These are phyloP conservation scores for Pammene fasciana DNA, from an alignment of 2,888 invertebrate species.

Conservation along the genomic window DNA sequence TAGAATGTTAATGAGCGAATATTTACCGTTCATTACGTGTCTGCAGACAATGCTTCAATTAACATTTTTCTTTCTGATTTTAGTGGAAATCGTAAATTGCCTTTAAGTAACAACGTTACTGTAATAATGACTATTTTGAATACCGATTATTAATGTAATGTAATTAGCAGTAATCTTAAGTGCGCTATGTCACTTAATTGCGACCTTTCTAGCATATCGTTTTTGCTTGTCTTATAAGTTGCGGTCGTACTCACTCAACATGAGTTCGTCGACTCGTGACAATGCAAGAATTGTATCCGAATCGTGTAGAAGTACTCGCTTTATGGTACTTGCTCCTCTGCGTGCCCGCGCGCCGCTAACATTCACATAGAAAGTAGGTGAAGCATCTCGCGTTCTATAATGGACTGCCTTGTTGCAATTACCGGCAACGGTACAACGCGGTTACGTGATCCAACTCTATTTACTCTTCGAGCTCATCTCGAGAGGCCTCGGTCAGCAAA, in stretches of 20 bases:
- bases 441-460: slow-evolving; percentile 1
- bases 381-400: slow-evolving; percentile 4
- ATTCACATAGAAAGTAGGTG: slow-evolving; percentile 23
- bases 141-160: too few relatives aligned
- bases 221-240: too few relatives aligned
- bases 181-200: too few relatives aligned
- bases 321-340: not conserved
- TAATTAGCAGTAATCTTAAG: too few relatives aligned
- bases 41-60: slow-evolving; percentile 13
- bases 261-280: too few relatives aligned
- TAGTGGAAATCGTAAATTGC: not conserved
- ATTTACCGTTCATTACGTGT: slow-evolving; percentile 6
- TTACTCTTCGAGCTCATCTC: slow-evolving; percentile 4
- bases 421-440: not conserved
- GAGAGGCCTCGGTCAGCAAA: not conserved
- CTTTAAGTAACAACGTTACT: not conserved
- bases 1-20: slow-evolving; percentile 35
- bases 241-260: too few relatives aligned
- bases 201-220: too few relatives aligned
- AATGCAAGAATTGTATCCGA: too few relatives aligned
- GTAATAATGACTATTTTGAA: too few relatives aligned
- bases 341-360: slow-evolving; percentile 17
- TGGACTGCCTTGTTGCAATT: slow-evolving; percentile 2
- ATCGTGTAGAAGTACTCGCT: too few relatives aligned
- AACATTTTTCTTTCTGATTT: not conserved